phyloP scores from a whole-genome alignment of 2,113 vertebrate species.

The Choloepus hoffmanni region DNA sequence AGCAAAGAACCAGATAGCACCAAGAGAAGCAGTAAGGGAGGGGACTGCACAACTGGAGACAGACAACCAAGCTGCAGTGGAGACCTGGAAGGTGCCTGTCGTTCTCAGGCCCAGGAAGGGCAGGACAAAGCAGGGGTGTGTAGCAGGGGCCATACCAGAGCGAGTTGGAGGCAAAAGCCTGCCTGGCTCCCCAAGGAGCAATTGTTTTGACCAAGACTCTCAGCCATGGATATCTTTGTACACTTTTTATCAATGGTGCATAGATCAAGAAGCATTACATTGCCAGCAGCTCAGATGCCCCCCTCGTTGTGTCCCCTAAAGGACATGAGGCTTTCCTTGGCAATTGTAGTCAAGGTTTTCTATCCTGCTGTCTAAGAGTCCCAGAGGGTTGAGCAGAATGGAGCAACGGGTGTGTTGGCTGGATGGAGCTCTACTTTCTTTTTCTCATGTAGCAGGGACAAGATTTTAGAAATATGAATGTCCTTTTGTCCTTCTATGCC shows the following conservation, averaged over 20 bases:
- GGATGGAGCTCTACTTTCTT: background rate
- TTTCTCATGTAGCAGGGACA: background rate
- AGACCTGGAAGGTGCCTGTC: rapidly evolving
- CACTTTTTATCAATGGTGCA: background rate
- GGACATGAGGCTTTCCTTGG: background rate
- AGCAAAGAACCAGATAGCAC: background rate
- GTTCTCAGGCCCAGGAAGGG: background rate
- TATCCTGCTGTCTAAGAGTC: background rate
- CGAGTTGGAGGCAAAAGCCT: background rate
- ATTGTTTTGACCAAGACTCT: background rate
- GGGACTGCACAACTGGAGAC: rapidly evolving
- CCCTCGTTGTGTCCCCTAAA: background rate
- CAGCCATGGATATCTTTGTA: background rate
- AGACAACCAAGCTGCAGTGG: background rate
- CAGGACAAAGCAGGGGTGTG: background rate
- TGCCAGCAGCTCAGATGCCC: background rate
- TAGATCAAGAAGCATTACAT: background rate
- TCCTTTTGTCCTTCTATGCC: background rate
- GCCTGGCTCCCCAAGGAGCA: rapidly evolving
- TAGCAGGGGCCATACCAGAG: background rate
- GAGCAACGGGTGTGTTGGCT: background rate
- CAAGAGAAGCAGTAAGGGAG: background rate
- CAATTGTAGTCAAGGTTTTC: background rate
- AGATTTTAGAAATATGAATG: background rate
- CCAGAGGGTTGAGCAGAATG: background rate